A percentile compares a stretch with the other conserved stretches of the same genome.
Evolutionary conservation across 53 echinoderm and acorn worm species (phyloP).

Genomic region (Henricia sp.): DNA sequence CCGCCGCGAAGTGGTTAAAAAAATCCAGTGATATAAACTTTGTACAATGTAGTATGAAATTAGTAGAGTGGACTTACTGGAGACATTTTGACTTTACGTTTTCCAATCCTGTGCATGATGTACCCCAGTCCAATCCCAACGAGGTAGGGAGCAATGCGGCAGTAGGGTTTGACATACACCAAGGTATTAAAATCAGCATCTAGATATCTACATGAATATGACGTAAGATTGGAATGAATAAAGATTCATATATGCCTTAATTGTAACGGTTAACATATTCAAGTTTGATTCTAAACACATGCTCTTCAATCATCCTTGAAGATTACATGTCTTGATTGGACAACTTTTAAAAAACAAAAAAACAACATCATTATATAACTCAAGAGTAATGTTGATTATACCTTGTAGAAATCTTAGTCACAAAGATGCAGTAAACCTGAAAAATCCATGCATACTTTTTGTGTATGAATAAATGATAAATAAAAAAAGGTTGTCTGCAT

Average conservation of each 20-base stretch:
- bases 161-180: conserved; percentile 92
- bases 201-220: background rate
- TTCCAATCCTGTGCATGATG: conserved; percentile 58
- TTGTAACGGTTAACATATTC: background rate
- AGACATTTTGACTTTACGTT: conserved; percentile 63
- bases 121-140: conserved; percentile 88
- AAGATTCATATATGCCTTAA: background rate
- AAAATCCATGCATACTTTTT: no score
- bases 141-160: conserved; percentile 92
- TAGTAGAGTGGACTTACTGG: conserved; percentile 55
- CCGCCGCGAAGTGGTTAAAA: no score
- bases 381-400: no score
- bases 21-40: background rate
- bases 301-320: no score
- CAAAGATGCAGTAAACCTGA: no score
- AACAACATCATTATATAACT: no score
- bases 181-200: background rate
- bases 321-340: background rate
- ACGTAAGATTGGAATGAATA: background rate
- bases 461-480: no score
- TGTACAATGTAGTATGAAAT: background rate
- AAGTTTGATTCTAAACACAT: background rate
- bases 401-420: no score
- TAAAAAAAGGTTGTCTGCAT: no score
- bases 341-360: no score